Evolutionary conservation across 2,888 invertebrate species (phyloP), one percentile per base, ranked within the genome.

Genomic region (Teleogryllus oceanicus): DNA sequence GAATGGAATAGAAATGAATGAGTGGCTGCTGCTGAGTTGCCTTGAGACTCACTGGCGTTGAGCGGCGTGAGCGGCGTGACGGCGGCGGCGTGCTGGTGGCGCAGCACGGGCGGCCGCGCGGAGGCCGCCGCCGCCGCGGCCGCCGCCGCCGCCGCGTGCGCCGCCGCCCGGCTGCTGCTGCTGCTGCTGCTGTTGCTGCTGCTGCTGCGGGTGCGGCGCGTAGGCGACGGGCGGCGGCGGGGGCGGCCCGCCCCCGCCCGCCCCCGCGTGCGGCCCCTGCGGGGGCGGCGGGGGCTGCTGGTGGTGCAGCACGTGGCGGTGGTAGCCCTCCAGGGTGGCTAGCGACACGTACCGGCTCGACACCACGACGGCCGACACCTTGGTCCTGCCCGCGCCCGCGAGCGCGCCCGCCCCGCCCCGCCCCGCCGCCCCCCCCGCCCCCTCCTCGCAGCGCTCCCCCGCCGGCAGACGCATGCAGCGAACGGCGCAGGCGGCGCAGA

Each of bases 31-130:
- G 37, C 37, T 37, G 8, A 37, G 37, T 37, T 37, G 37, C 37
- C 37, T 8, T 37, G 8, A 62, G 62, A 79, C 79, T 79, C 76
- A 79, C 79, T 79, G 74, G 79, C 79, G 49, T 79, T 79, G 50
- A 79, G 79, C 11, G 79, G 79, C 74, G 79, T 79, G 49, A 79
- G 76, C 21, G 79, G 21, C 21, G 76, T 37, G 49, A 37, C 51
- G 13, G 76, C 50, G 11, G 79, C 24, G 12, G 62, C 62, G 62
- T 79, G 79, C 11, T 50, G 79, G 51, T 79, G 79, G 24, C 50
- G 78, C 21, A 49, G 49, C 74, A 62, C 62, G 16, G 62, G 62
- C 13, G 62, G 62, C 16, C 62, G 62, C 13, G 62, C 62, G 62
- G 37, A 37, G 0, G 37, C 37, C 62, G 62, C 62, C 62, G 62